phyloP scores from a whole-genome alignment of 2,113 vertebrate species.

The Elephas maximus region DNA sequence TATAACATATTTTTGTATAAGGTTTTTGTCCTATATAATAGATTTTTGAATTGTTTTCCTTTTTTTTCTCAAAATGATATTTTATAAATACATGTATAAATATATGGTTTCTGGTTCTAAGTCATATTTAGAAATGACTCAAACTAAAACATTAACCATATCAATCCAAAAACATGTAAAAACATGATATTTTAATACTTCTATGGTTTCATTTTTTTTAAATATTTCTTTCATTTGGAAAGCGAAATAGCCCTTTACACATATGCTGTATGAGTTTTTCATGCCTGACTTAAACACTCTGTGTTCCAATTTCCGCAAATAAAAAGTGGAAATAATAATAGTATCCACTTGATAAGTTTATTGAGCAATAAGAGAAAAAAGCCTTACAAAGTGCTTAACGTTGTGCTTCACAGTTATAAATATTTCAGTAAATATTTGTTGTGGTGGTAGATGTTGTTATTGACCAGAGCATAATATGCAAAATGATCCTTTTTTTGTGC shows the following conservation, averaged over 20 bases:
- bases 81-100: not conserved
- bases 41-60: not conserved
- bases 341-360: rapidly evolving
- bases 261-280: too few species aligned
- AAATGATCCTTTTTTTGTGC: not conserved
- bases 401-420: not conserved
- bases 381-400: not conserved
- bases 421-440: too few species aligned
- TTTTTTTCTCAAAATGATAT: not conserved
- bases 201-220: not conserved
- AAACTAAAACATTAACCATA: not conserved
- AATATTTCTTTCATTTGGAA: not conserved
- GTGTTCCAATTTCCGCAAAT: not conserved
- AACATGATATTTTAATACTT: not conserved
- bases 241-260: not conserved
- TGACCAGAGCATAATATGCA: not conserved
- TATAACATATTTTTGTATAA: not conserved
- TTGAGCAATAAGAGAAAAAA: not conserved
- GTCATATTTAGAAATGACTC: not conserved
- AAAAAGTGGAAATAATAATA: not conserved
- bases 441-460: not conserved
- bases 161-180: not conserved
- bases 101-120: not conserved
- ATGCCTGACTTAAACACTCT: not conserved
- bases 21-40: not conserved